Evolutionary conservation across 2,888 invertebrate species (phyloP).

Genomic region (Byasa hedistus): DNA sequence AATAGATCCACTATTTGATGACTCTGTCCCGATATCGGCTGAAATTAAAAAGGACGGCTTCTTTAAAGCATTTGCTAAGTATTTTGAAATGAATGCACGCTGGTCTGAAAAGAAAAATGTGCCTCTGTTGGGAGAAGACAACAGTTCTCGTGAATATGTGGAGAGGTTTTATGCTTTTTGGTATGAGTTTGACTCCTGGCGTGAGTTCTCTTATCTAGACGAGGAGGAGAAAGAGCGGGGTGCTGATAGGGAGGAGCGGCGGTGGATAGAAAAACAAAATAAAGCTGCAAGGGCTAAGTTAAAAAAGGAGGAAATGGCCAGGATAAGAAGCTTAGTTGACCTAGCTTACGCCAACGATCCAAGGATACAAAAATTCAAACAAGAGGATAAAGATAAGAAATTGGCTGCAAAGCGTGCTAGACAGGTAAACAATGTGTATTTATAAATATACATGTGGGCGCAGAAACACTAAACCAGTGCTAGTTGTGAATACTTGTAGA

Average conservation of each 20-base stretch:
- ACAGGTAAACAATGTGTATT: slow-evolving; percentile 65
- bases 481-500: too few species aligned
- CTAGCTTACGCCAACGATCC: slow-evolving; percentile 97
- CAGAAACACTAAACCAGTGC: too few species aligned
- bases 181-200: slow-evolving; percentile 99
- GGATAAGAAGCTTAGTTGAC: slow-evolving; percentile 95
- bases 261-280: slow-evolving; percentile 99
- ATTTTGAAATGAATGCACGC: slow-evolving; percentile 88
- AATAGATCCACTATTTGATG: slow-evolving; percentile 96
- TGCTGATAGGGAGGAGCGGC: slow-evolving; percentile 96
- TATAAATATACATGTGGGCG: neutral
- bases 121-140: slow-evolving; percentile 89
- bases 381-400: slow-evolving; percentile 95
- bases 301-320: slow-evolving; percentile 97
- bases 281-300: slow-evolving; percentile 94
- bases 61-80: slow-evolving; percentile 83
- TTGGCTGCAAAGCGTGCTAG: slow-evolving; percentile 93
- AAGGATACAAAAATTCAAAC: slow-evolving; percentile 93
- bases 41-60: slow-evolving; percentile 89
- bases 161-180: slow-evolving; percentile 98
- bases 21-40: slow-evolving; percentile 87
- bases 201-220: slow-evolving; percentile 98
- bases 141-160: slow-evolving; percentile 90
- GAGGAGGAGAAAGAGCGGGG: slow-evolving; percentile 99
- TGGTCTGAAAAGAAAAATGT: slow-evolving; percentile 95